Percentiles rank a stretch among this genome's conserved stretches.
Conservation (phyloP, 2,797 vertebrate genomes). For the Acrossocheilus fasciatus region DNA sequence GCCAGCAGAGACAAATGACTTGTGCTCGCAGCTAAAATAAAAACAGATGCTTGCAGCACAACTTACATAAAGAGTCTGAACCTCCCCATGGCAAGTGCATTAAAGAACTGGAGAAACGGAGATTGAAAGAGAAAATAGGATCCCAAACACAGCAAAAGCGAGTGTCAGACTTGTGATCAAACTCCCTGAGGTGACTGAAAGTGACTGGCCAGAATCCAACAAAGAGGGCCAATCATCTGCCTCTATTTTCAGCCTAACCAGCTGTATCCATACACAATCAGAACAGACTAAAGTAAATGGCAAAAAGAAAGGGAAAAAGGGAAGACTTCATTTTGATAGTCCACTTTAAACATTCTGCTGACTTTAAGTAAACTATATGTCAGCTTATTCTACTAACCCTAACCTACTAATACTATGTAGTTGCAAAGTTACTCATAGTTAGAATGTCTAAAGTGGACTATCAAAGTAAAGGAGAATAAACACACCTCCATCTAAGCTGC, state of each 20-base stretch:
- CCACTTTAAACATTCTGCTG: no score
- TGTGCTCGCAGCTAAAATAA: conserved; percentile 45
- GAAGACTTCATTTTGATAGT: neutral
- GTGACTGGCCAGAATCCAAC: conserved; percentile 34
- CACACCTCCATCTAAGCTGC: conserved; percentile 93
- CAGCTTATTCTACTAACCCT: no score
- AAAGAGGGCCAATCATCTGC: conserved; percentile 39
- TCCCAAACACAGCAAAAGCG: neutral
- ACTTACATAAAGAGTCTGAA: conserved; percentile 23
- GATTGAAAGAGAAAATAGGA: neutral
- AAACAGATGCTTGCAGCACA: conserved; percentile 41
- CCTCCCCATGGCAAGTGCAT: neutral
- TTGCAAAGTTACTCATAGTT: no score
- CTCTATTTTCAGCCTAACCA: conserved; percentile 39
- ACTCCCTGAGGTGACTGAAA: neutral
- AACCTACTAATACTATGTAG: no score
- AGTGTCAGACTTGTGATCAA: neutral
- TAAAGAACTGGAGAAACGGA: neutral
- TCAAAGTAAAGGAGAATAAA: neutral
- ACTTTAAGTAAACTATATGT: no score
- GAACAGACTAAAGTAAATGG: conserved; percentile 63
- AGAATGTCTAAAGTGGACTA: neutral
- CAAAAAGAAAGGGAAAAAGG: neutral
- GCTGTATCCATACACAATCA: conserved; percentile 12
- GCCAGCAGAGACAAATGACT: conserved; percentile 16